phyloP scores from a whole-genome alignment of 2,888 invertebrate species.

The Odontothrips loti region DNA sequence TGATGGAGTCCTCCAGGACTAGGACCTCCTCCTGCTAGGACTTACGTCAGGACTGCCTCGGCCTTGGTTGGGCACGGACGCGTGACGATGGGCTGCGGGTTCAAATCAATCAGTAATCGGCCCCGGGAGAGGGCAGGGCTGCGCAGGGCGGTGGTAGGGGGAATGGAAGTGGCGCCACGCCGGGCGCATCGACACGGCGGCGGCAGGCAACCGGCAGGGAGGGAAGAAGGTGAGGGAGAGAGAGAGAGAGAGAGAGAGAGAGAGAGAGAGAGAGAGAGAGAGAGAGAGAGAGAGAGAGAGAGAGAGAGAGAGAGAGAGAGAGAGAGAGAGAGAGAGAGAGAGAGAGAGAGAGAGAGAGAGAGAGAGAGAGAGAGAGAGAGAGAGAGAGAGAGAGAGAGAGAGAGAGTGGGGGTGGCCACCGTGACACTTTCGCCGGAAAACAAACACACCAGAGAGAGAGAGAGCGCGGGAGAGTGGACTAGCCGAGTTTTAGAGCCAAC shows the following conservation, averaged over 20 bases:
- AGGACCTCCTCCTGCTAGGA: background rate
- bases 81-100: too few species aligned
- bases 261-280: background rate
- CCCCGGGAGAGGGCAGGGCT: background rate
- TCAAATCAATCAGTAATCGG: background rate
- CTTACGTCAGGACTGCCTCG: background rate
- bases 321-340: too few species aligned
- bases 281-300: background rate
- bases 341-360: background rate
- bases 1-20: too few species aligned
- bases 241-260: background rate
- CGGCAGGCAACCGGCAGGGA: background rate
- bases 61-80: background rate
- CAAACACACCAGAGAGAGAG: too few species aligned
- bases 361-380: background rate
- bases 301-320: background rate
- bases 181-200: background rate
- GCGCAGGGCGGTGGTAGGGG: background rate
- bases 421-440: too few species aligned
- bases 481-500: too few species aligned
- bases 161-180: conserved; percentile 1
- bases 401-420: too few species aligned
- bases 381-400: too few species aligned
- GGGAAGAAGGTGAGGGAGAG: background rate
- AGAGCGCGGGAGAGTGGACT: too few species aligned